A percentile compares a stretch with the other conserved stretches of the same genome.
phyloP scores from a whole-genome alignment of 2,888 invertebrate genomes.

The Rhagophthalmus giganteus region DNA sequence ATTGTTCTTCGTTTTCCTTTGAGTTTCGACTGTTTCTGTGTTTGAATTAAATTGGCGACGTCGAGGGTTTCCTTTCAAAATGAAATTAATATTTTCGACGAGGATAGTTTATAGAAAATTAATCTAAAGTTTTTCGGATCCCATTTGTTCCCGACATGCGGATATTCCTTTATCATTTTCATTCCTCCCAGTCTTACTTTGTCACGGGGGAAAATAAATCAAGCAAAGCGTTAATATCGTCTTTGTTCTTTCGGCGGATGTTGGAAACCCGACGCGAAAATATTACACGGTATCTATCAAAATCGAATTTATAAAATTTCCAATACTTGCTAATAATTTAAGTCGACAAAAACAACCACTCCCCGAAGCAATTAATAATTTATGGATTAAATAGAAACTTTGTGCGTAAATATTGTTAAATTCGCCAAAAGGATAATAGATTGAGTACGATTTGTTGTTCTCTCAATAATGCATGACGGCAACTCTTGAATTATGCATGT shows the following conservation, averaged over 20 bases:
- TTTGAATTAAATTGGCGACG: too few species aligned
- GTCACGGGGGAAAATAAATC: slow-evolving; percentile 47
- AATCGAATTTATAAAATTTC: slow-evolving; percentile 11
- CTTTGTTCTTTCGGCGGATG: slow-evolving; percentile 33
- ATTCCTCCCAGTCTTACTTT: slow-evolving; percentile 44
- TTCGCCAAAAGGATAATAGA: slow-evolving; percentile 2
- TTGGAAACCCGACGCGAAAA: slow-evolving; percentile 24
- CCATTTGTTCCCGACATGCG: slow-evolving; percentile 33
- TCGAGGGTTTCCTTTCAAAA: too few species aligned
- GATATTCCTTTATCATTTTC: slow-evolving; percentile 45
- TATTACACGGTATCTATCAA: slow-evolving; percentile 30
- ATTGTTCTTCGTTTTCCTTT: too few species aligned
- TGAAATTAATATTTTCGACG: slow-evolving; percentile 18
- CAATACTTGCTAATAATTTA: too few species aligned
- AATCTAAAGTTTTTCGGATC: slow-evolving; percentile 29
- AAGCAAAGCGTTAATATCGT: slow-evolving; percentile 44
- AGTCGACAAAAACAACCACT: too few species aligned
- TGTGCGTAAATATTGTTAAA: background rate
- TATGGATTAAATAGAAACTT: too few species aligned
- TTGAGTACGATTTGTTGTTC: slow-evolving; percentile 15
- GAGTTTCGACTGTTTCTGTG: too few species aligned
- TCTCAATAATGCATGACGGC: slow-evolving; percentile 9
- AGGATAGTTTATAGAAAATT: slow-evolving; percentile 30
- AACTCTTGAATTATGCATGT: slow-evolving; percentile 7
- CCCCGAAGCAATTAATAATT: slow-evolving; percentile 1